phyloP scores from a whole-genome alignment of 1,140 invertebrate species.

The Drosophila mojavensis region DNA sequence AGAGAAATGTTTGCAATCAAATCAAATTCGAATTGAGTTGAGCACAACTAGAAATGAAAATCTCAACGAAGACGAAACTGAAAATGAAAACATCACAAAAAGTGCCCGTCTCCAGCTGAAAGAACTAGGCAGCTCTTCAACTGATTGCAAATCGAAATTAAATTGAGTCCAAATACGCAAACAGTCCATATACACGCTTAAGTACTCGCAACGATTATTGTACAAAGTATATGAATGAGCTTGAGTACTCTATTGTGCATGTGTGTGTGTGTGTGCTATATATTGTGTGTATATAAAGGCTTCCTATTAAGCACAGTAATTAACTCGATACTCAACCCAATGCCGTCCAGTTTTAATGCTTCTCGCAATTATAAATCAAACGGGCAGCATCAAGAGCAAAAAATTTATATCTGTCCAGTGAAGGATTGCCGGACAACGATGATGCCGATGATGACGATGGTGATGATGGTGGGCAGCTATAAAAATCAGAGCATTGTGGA shows the following conservation, averaged over 20 bases:
- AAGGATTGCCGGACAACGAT: slow-evolving; percentile 32
- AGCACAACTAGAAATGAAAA: slow-evolving; percentile 52
- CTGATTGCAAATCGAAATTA: slow-evolving; percentile 71
- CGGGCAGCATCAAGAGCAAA: slow-evolving; percentile 43
- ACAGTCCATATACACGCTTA: slow-evolving; percentile 11
- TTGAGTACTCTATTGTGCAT: neutral
- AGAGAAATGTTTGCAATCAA: slow-evolving; percentile 62
- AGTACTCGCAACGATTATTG: slow-evolving; percentile 6
- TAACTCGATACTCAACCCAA: slow-evolving; percentile 48
- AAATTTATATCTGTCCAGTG: slow-evolving; percentile 57
- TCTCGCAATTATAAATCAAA: slow-evolving; percentile 22
- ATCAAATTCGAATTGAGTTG: slow-evolving; percentile 71
- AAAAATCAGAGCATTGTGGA: slow-evolving; percentile 64
- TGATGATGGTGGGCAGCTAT: slow-evolving; percentile 38
- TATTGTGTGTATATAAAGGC: slow-evolving; percentile 3
- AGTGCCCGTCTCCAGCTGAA: slow-evolving; percentile 36
- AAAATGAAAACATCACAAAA: slow-evolving; percentile 48
- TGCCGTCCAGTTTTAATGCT: slow-evolving; percentile 15
- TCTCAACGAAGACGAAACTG: slow-evolving; percentile 18
- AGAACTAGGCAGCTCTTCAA: slow-evolving; percentile 47
- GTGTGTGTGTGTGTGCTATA: neutral
- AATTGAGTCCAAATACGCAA: slow-evolving; percentile 34
- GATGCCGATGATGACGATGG: slow-evolving; percentile 9
- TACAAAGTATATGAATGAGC: neutral
- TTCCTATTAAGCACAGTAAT: slow-evolving; percentile 48